Evolutionary conservation across 2,888 invertebrate genomes (phyloP), one percentile per base, ranked within the genome.

Genomic region (Thereva unica): DNA sequence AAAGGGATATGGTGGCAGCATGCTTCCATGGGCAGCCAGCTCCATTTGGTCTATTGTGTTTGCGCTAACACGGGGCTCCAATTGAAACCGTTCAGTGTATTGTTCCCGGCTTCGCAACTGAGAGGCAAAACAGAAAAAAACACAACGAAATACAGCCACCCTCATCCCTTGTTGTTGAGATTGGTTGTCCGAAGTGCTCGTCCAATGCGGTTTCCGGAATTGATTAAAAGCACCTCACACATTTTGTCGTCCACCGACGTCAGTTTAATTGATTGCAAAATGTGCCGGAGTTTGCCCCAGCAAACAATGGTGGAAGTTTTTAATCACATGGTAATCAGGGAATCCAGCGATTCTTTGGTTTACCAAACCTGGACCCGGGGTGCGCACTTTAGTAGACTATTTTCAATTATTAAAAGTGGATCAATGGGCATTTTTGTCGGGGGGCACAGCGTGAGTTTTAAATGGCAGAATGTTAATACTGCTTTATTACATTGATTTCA

Each of bases 41-140:
- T 69, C 64, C 65, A 69, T 69, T 69, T 65, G 67, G 34, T 69
- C 69, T 65, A 65, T 65, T 61, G 69, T 67, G 55, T 56, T 56
- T 56, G 38, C 23, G 9, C 56, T 50, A 41, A 47, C 47, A 49
- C 55, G 49, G 54, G 49, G 54, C 45, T n/a, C 49, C 56, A 49
- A 65, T 56, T 34, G 40, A 49, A 65, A 65, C 56, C 65, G 50
- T 65, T 56, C 64, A 47, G 44, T 40, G 45, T 41, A 65, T 65
- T 65, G 65, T 65, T 65, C 56, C 42, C 65, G 10, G 45, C 42
- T 42, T 7, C 42, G 9, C 7, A 42, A 8, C 42, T 42, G 9
- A 42, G 9, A 42, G 8, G 3, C 7, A 42, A 42, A 42, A 23
- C n/a, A 10, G 35, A 50, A 50, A 40, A 34, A 63, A 41, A 56